phyloP scores from a whole-genome alignment of 2,888 invertebrate species.

The Augochlorella aurata region DNA sequence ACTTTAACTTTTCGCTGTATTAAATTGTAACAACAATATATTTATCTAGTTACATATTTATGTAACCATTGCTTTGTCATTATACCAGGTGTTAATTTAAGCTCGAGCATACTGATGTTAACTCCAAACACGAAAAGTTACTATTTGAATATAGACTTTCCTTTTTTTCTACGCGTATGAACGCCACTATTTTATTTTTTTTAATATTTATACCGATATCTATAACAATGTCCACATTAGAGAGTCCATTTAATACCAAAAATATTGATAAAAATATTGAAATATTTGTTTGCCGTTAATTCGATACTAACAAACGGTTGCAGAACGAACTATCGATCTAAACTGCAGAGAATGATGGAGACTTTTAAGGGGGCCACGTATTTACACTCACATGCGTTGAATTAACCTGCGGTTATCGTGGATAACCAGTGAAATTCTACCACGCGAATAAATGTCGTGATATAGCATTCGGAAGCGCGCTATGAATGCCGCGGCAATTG shows the following conservation, averaged over 20 bases:
- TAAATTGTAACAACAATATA: neutral
- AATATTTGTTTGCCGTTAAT: neutral
- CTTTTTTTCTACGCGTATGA: too few relatives aligned
- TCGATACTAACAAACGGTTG: neutral
- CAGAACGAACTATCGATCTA: neutral
- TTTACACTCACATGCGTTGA: conserved; percentile 41
- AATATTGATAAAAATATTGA: too few relatives aligned
- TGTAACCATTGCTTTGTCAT: too few relatives aligned
- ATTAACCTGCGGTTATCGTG: conserved; percentile 51
- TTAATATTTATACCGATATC: too few relatives aligned
- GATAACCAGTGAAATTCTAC: conserved; percentile 53
- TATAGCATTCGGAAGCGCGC: conserved; percentile 37
- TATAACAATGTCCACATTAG: too few relatives aligned
- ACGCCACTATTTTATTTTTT: too few relatives aligned
- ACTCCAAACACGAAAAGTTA: too few relatives aligned
- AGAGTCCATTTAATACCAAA: too few relatives aligned
- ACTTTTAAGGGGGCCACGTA: conserved; percentile 43
- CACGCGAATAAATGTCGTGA: conserved; percentile 55
- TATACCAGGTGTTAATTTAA: too few relatives aligned
- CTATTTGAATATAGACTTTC: too few relatives aligned
- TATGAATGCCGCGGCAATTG: conserved; percentile 32
- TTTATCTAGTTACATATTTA: too few relatives aligned
- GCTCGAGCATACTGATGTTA: too few relatives aligned
- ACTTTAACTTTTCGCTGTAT: neutral
- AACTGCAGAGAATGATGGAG: conserved; percentile 17